Conservation (phyloP, 2,888 invertebrate species). For the Timandra comae region DNA sequence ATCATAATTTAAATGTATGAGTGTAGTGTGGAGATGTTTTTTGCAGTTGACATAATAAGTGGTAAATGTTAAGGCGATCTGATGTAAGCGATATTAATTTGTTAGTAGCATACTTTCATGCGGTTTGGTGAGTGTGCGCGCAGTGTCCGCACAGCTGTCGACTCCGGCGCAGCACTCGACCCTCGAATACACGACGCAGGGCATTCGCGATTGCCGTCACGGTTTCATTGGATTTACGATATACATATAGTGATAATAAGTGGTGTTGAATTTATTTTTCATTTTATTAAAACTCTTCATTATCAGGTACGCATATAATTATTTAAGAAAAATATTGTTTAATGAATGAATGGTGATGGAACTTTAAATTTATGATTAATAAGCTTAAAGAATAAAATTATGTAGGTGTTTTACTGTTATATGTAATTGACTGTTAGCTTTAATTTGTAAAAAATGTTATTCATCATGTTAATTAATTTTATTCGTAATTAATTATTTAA, state of each 20-base stretch:
- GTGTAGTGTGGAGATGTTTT: slow-evolving; percentile 8
- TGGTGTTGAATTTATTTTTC: not conserved
- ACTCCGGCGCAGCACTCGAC: slow-evolving; percentile 47
- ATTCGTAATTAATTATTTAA: too few relatives aligned
- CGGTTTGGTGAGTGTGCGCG: slow-evolving; percentile 29
- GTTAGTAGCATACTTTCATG: slow-evolving; percentile 63
- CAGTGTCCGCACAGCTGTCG: slow-evolving; percentile 54
- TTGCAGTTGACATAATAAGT: slow-evolving; percentile 45
- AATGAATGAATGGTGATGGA: too few relatives aligned
- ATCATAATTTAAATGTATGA: slow-evolving; percentile 2
- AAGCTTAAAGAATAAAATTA: too few relatives aligned
- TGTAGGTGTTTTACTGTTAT: too few relatives aligned
- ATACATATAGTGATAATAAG: not conserved
- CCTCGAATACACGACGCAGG: slow-evolving; percentile 28
- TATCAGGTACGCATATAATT: not conserved
- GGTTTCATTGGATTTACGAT: slow-evolving; percentile 9
- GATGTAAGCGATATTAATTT: slow-evolving; percentile 65
- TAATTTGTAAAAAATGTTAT: too few relatives aligned
- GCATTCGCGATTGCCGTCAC: slow-evolving; percentile 24
- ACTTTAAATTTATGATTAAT: too few relatives aligned
- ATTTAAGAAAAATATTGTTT: too few relatives aligned
- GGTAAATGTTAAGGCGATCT: slow-evolving; percentile 51
- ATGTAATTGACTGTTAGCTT: too few relatives aligned
- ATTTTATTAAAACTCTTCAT: not conserved
- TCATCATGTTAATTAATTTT: too few relatives aligned